These are phyloP conservation scores for Luscinia luscinia DNA, from an alignment of 2,797 vertebrate species.

Conservation along the genomic window DNA sequence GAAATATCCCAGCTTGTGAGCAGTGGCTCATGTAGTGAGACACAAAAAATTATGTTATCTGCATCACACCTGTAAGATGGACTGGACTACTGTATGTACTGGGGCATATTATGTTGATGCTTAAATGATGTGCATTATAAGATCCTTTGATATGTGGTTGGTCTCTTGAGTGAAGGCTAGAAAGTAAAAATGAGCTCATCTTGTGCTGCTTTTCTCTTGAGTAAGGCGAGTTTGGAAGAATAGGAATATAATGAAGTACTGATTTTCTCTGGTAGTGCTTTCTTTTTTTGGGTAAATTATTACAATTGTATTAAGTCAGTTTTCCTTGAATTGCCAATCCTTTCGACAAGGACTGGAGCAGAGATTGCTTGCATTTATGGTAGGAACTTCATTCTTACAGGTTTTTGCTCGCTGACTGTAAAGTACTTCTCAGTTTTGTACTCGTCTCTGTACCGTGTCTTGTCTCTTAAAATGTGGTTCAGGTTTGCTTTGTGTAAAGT, in stretches of 20 bases:
- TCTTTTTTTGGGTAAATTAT: neutral
- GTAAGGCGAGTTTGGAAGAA: neutral
- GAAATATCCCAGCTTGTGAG: neutral
- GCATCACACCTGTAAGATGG: neutral
- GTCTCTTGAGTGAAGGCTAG: neutral
- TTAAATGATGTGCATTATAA: neutral
- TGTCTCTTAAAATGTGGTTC: conserved; percentile 1
- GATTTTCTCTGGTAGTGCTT: neutral
- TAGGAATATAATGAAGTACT: conserved; percentile 4
- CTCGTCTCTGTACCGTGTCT: neutral
- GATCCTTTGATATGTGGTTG: neutral
- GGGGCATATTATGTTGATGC: neutral
- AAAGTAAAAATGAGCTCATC: neutral
- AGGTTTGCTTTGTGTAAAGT: neutral
- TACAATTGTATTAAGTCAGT: neutral
- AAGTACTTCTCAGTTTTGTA: neutral
- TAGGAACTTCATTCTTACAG: neutral
- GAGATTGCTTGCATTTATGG: neutral
- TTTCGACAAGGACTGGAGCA: neutral
- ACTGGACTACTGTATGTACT: neutral
- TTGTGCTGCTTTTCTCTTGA: neutral
- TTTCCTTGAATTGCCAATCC: neutral
- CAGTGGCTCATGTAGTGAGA: neutral
- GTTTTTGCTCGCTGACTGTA: neutral
- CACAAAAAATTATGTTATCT: neutral